These are phyloP conservation scores for human (Homo sapiens) DNA, from an alignment of 2,113 vertebrate species.

Conservation along the genomic window GRCh38 chr6:56833501-56834000, in stretches of 20 bases:
- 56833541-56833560: conserved; percentile 87
- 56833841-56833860: background rate
- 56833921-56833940: background rate
- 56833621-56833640: conserved; percentile 47
- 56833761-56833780: background rate
- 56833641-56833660: conserved; percentile 22
- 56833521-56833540: conserved; percentile 73
- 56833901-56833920: conserved; percentile 3
- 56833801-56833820: background rate
- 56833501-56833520: conserved; percentile 53
- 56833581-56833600: conserved; percentile 76
- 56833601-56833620: conserved; percentile 33
- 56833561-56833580: conserved; percentile 75
- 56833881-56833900: background rate
- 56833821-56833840: background rate
- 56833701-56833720: background rate
- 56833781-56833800: background rate
- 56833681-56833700: background rate
- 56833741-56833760: background rate
- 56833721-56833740: background rate
- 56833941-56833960: too few relatives aligned
- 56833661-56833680: background rate
- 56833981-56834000: too few relatives aligned
- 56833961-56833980: too few relatives aligned
- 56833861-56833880: background rate